Conservation (phyloP, 30 jellyfish, hydroid and myxozoan species). For the Chironex yamaguchii region DNA sequence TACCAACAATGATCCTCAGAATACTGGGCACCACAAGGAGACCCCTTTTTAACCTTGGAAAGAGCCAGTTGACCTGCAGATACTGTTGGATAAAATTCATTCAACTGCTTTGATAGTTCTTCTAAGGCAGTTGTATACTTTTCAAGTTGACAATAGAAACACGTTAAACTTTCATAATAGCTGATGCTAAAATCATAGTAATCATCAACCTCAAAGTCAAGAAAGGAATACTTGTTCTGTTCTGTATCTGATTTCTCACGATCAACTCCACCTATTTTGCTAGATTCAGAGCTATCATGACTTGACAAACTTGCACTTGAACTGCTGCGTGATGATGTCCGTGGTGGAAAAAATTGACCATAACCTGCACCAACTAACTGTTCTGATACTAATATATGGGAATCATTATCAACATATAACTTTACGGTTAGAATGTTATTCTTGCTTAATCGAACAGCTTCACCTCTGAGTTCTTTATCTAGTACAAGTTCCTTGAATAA, state of each 20-base stretch:
- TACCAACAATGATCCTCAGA: conserved; percentile 87
- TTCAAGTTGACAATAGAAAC: conserved; percentile 80
- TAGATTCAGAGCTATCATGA: conserved; percentile 57
- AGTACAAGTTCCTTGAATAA: conserved; percentile 77
- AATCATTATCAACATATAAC: conserved; percentile 68
- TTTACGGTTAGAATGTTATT: conserved; percentile 64
- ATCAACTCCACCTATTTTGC: conserved; percentile 39
- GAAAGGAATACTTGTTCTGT: not conserved
- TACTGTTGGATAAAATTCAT: conserved; percentile 36
- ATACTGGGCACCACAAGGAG: conserved; percentile 89
- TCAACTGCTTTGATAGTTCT: conserved; percentile 65
- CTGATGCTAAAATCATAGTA: conserved; percentile 74
- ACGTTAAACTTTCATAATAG: conserved; percentile 44
- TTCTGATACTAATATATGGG: conserved; percentile 72
- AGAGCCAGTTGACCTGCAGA: not conserved
- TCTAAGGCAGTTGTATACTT: conserved; percentile 39
- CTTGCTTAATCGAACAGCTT: conserved; percentile 70
- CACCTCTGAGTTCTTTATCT: conserved; percentile 81
- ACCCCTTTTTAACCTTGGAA: conserved; percentile 4
- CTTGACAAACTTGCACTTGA: conserved; percentile 58
- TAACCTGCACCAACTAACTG: conserved; percentile 88
- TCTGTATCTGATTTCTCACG: conserved; percentile 2
- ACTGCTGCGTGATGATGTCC: conserved; percentile 47
- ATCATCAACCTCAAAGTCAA: conserved; percentile 7
- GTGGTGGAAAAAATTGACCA: conserved; percentile 64